Percentiles rank a stretch among this genome's conserved stretches.
Evolutionary conservation across 2,113 vertebrate species (phyloP).

Genomic region (Riparia riparia): DNA sequence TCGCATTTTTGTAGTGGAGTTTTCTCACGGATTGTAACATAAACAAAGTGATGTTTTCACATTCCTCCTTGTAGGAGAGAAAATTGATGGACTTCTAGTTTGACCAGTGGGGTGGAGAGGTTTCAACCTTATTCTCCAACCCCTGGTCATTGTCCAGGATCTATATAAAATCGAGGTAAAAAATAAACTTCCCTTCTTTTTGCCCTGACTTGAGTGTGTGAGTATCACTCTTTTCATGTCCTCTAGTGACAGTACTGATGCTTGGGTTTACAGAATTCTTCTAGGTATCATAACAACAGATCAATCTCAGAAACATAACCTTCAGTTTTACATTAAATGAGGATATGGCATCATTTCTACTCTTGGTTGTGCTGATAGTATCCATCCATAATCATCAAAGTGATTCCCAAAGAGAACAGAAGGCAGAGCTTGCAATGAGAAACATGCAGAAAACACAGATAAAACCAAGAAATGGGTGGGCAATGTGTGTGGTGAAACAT

Average conservation of each 20-base stretch:
- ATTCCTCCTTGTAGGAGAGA: too few species aligned
- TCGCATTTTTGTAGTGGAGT: too few species aligned
- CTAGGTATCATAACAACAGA: neutral
- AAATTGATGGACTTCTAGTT: too few species aligned
- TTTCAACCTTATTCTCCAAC: too few species aligned
- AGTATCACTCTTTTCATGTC: too few species aligned
- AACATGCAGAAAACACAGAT: conserved; percentile 18
- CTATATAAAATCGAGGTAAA: too few species aligned
- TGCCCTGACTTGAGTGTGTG: too few species aligned
- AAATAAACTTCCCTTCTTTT: too few species aligned
- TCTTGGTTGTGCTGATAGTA: neutral
- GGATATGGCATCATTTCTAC: neutral
- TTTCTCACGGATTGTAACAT: too few species aligned
- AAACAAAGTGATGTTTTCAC: too few species aligned
- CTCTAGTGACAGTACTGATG: neutral
- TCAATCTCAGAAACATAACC: neutral
- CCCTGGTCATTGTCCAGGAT: too few species aligned
- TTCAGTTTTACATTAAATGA: neutral
- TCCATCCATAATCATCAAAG: neutral
- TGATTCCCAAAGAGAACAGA: conserved; percentile 29
- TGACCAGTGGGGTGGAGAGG: too few species aligned
- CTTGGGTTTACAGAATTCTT: neutral
- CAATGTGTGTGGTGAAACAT: conserved; percentile 26
- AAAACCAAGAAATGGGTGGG: conserved; percentile 2
- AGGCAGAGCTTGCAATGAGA: conserved; percentile 24